phyloP scores from a whole-genome alignment of 2,888 invertebrate genomes.

The Sphaeridia pumilis region DNA sequence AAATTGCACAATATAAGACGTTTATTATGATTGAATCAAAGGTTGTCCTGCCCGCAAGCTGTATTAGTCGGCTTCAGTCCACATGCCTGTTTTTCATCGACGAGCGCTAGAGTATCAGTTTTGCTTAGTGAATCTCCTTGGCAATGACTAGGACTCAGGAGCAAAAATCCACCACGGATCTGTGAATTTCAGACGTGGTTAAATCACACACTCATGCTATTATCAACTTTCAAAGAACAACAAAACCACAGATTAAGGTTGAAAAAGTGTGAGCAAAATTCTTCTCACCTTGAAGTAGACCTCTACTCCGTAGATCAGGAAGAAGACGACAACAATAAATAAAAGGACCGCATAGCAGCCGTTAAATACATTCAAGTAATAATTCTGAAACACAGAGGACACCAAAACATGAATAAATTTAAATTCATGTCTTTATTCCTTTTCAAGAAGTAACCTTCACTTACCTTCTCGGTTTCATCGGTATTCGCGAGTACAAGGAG shows the following conservation, averaged over 20 bases:
- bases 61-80: too few relatives aligned
- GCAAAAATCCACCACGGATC: slow-evolving; percentile 74
- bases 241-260: background rate
- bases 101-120: slow-evolving; percentile 36
- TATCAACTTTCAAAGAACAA: background rate
- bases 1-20: too few relatives aligned
- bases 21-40: too few relatives aligned
- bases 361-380: slow-evolving; percentile 78
- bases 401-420: background rate
- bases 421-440: background rate
- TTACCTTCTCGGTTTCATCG: slow-evolving; percentile 47
- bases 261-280: background rate
- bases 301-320: slow-evolving; percentile 86
- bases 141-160: slow-evolving; percentile 46
- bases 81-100: slow-evolving; percentile 36
- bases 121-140: slow-evolving; percentile 36
- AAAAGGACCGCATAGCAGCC: slow-evolving; percentile 84
- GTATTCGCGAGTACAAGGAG: slow-evolving; percentile 46
- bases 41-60: too few relatives aligned
- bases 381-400: slow-evolving; percentile 43
- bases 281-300: slow-evolving; percentile 74
- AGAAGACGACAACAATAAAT: slow-evolving; percentile 80
- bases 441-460: slow-evolving; percentile 12
- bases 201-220: background rate
- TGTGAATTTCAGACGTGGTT: too few relatives aligned